Percentiles rank a stretch among this genome's conserved stretches.
Evolutionary conservation across 1,140 invertebrate species (phyloP).

Genomic region (Philopotamus ludificatus): DNA sequence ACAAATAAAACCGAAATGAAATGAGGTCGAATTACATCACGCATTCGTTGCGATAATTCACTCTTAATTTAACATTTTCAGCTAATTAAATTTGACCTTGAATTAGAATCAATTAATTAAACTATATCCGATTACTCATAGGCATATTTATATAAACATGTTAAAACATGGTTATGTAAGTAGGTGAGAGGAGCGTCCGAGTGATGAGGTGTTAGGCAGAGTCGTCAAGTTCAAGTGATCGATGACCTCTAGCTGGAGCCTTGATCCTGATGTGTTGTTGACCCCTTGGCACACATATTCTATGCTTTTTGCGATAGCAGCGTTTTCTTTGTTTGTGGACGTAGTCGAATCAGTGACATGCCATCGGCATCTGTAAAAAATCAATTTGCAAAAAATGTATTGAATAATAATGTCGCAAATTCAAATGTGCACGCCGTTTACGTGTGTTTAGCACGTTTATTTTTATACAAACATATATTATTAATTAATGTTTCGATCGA

Average conservation of each 20-base stretch:
- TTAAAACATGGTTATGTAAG: conserved; percentile 2
- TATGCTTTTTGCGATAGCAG: conserved; percentile 4
- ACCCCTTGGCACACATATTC: conserved; percentile 17
- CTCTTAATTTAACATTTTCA: not conserved
- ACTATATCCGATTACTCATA: no score
- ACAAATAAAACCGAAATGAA: not conserved
- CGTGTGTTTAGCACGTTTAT: no score
- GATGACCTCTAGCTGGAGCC: conserved; percentile 20
- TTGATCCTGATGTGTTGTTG: conserved; percentile 22
- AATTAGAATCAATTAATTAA: no score
- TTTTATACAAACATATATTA: no score
- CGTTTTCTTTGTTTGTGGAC: not conserved
- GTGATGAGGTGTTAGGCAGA: not conserved
- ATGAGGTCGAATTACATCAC: not conserved
- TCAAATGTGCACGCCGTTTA: no score
- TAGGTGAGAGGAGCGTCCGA: not conserved
- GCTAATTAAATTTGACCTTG: no score
- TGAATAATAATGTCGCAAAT: no score
- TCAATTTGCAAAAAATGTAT: no score
- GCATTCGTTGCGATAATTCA: not conserved
- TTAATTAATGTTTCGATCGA: no score
- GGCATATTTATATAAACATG: not conserved
- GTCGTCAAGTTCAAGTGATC: conserved; percentile 16
- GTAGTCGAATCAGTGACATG: not conserved
- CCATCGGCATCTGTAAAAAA: no score